Evolutionary conservation across 2,113 vertebrate genomes (phyloP).

Genomic region (Albula glossodonta): DNA sequence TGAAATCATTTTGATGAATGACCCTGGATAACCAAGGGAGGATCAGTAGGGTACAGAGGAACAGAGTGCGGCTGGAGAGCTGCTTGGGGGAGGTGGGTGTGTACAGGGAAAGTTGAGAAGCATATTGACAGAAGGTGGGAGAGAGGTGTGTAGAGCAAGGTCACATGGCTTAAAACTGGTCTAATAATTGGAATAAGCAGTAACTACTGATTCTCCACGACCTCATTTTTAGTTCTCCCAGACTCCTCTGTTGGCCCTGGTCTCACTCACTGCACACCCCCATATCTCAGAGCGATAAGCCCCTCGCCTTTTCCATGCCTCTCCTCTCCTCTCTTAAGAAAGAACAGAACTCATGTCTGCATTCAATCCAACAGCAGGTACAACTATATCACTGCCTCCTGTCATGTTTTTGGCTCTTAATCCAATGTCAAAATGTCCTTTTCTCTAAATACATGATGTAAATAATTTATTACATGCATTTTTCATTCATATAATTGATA

Average conservation of each 20-base stretch:
- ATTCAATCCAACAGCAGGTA: not conserved
- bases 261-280: conserved; percentile 57
- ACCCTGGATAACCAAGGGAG: no score
- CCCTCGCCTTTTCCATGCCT: conserved; percentile 32
- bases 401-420: not conserved
- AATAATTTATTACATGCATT: not conserved
- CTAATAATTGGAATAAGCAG: no score
- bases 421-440: not conserved
- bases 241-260: conserved; percentile 43
- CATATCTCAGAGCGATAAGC: conserved; percentile 57
- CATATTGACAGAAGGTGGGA: no score
- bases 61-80: no score
- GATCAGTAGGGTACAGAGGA: no score
- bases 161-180: no score
- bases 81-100: no score
- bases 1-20: no score
- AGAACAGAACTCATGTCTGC: not conserved
- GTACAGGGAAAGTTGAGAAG: no score
- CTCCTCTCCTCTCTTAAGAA: conserved; percentile 36
- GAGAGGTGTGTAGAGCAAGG: no score
- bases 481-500: not conserved
- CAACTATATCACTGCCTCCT: not conserved
- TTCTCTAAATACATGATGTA: not conserved
- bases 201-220: no score
- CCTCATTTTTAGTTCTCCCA: not conserved